phyloP scores from a whole-genome alignment of 2,888 invertebrate genomes.

The Dyspetes luteomarginatus region DNA sequence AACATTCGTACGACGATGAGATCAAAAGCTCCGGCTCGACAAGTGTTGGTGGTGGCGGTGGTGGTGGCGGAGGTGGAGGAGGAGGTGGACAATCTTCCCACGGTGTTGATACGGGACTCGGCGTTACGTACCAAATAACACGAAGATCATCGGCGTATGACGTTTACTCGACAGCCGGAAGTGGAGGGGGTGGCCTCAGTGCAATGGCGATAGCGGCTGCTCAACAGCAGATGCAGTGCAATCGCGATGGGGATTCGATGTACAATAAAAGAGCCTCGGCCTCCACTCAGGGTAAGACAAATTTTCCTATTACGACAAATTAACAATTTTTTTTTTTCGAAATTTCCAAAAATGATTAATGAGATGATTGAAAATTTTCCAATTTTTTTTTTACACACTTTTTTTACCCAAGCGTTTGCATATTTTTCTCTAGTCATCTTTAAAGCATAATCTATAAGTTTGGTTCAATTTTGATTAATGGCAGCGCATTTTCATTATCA shows the following conservation, averaged over 20 bases:
- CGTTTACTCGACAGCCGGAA: constrained; percentile 88
- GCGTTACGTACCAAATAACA: constrained; percentile 90
- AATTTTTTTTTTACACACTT: no score
- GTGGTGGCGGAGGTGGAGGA: constrained; percentile 69
- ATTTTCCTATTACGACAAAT: no score
- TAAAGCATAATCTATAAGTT: no score
- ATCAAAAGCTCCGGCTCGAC: constrained; percentile 83
- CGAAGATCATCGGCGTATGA: constrained; percentile 94
- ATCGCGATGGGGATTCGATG: constrained; percentile 54
- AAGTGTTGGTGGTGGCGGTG: constrained; percentile 70
- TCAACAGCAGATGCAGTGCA: constrained; percentile 74
- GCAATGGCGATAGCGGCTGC: constrained; percentile 82
- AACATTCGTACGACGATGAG: constrained; percentile 94
- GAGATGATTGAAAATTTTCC: no score
- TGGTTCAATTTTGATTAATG: no score
- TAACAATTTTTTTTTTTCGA: no score
- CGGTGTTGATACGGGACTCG: constrained; percentile 85
- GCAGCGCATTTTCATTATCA: no score
- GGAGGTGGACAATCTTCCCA: constrained; percentile 68
- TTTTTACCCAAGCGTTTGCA: no score
- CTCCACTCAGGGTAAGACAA: constrained; percentile 78
- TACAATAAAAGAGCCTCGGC: constrained; percentile 79
- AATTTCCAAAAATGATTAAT: no score
- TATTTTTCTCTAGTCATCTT: no score
- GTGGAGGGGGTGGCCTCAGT: constrained; percentile 74